Base-by-base conservation (phyloP, 92 coral and sea anemone species). In the Virgularia gustaviana region DNA sequence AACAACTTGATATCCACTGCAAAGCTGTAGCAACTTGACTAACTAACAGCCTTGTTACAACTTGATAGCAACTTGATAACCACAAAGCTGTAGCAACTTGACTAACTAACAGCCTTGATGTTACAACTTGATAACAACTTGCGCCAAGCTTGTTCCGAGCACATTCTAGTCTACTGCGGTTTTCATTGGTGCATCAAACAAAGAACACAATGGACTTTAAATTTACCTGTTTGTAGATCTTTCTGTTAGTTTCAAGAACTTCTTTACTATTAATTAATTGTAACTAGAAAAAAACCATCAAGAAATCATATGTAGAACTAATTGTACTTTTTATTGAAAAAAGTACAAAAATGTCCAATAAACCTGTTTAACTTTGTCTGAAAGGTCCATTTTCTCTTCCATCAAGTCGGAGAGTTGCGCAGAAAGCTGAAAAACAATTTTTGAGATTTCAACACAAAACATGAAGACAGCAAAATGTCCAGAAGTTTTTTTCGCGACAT, bases 191-290 rank as follows among this genome's bases (percentile, higher is more conserved):
- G n/a, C n/a, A n/a, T n/a, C n/a, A n/a, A n/a, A n/a, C n/a, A n/a
- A n/a, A n/a, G n/a, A n/a, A n/a, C n/a, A n/a, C n/a, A n/a, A n/a
- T n/a, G n/a, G n/a, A n/a, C n/a, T n/a, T n/a, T n/a, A n/a, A n/a
- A n/a, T n/a, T n/a, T 68, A 68, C 75, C 75, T 68, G 60, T 49
- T 68, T 68, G 35, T 68, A 68, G 16, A 68, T 34, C 24, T 68
- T 68, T 68, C 61, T 49, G 36, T 68, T 49, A 10, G 75, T 31
- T 27, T 68, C 75, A 31, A 68, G 18, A 68, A 45, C 60, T 51
- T 51, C 75, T 49, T 68, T 68, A 34, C 44, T 68, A 35, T 68
- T 68, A 32, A 68, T 68, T 1, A 68, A 47, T 49, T 68, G 75
- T 47, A 68, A 49, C 75, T 68, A 33, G 8, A 49, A 19, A 27